These are phyloP conservation scores for Lepisosteus osseus DNA, from an alignment of 2,113 vertebrate species.

Conservation along the genomic window DNA sequence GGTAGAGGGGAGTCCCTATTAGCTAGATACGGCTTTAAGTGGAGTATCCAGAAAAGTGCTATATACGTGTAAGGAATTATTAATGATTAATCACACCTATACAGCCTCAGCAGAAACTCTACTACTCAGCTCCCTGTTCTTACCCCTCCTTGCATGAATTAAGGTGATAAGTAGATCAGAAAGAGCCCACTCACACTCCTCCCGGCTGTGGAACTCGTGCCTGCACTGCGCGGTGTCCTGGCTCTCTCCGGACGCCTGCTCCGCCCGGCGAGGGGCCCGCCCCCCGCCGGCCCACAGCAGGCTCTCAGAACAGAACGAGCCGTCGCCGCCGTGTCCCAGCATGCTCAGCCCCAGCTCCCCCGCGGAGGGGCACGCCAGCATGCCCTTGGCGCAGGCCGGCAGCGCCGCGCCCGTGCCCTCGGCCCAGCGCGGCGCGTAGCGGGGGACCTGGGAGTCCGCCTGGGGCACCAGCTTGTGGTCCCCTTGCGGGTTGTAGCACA, in stretches of 20 bases:
- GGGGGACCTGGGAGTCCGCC: constrained; percentile 86
- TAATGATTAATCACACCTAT: no score
- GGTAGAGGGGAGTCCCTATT: no score
- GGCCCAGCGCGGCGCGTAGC: constrained; percentile 83
- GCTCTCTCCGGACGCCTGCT: constrained; percentile 43
- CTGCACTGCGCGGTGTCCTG: constrained; percentile 21
- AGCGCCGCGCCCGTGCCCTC: constrained; percentile 52
- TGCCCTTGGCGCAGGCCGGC: constrained; percentile 64
- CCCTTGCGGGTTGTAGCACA: constrained; percentile 77
- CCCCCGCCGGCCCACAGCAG: constrained; percentile 62
- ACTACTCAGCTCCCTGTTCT: neutral
- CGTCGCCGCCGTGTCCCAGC: constrained; percentile 49
- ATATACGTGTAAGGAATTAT: no score
- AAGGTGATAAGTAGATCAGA: neutral
- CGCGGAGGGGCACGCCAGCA: constrained; percentile 65
- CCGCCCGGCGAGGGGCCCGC: constrained; percentile 48
- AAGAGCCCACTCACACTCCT: constrained; percentile 74
- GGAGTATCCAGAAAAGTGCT: no score
- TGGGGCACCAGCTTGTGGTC: constrained; percentile 80
- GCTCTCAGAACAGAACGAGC: constrained; percentile 49
- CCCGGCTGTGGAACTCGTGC: constrained; percentile 63
- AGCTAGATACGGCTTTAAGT: no score
- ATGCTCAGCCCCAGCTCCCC: constrained; percentile 65
- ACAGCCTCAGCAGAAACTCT: neutral
- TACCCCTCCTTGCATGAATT: no score